Evolutionary conservation across 2,888 invertebrate species (phyloP), one percentile per base, ranked within the genome.

Genomic region (Germaria angustata): DNA sequence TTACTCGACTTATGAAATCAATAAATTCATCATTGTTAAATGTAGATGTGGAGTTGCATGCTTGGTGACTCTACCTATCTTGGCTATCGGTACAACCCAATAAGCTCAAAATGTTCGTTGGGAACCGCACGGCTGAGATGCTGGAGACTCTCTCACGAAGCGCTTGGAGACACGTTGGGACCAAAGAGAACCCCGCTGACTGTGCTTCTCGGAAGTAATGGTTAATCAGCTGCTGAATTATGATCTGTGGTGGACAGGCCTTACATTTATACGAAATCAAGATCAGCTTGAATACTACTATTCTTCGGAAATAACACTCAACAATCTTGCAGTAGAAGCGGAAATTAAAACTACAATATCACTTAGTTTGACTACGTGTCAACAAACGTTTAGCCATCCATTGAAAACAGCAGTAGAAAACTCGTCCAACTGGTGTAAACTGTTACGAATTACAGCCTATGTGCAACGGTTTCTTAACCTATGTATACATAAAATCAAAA

Each of bases 31-130:
- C 53, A n/a, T 22, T 80, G 15, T 34, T 63, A n/a, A 34, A 75
- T 36, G 7, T 41, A 6, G 9, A 24, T 3, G 24, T 53, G 3
- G 32, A 51, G 2, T 11, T 75, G 0, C 7, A 20, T 7, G 80
- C 80, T 0, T 75, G 80, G 80, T 69, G n/a, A n/a, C n/a, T n/a
- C n/a, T n/a, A n/a, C n/a, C 75, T 77, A 17, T 61, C 69, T 1
- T 69, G 78, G 71, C 17, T 63, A 6, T 69, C 63, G 0, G 9
- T 55, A 2, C 63, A 61, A 11, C 78, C 78, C 1, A 44, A 13
- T 4, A 78, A n/a, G 17, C 55, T 69, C 0, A 78, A 78, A 55
- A 78, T 63, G 2, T 78, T 78, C 6, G 63, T 71, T 9, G 61
- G 44, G 1, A 78, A 78, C 44, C 36, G 69, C 1, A 78, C 61